Evolutionary conservation across 2,797 vertebrate genomes (phyloP), one percentile per base, ranked within the genome.

Genomic region (Chaenodraco wilsoni): DNA sequence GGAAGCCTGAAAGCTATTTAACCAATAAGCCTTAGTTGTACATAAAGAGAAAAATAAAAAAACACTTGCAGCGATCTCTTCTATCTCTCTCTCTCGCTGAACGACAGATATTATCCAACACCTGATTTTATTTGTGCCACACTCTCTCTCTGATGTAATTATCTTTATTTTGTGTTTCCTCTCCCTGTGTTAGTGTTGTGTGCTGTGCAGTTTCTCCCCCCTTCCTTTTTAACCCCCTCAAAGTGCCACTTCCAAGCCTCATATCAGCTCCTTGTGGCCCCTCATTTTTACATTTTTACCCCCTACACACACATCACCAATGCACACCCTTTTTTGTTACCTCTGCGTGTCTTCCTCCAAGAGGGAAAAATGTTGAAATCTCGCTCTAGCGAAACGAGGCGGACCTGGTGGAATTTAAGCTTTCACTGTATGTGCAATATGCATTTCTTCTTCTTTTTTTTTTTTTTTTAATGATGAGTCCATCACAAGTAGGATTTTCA

Each of bases 21-120:
- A 98, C 97, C 97, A 97, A 95, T 97, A 98, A 97, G 98, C 98
- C 98, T 99, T 99, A 98, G 97, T 95, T 98, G 98, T 99, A 98
- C 95, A 99, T 97, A 98, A 88, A 78, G 71, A 87, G 78, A 74
- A 84, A 82, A 78, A 96, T 50, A 65, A 78, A 81, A 72, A 82
- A 94, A 95, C 96, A 96, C 95, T 93, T 88, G 93, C 95, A 94
- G 96, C 93, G 15, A 93, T 94, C 94, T 95, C 95, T 72, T 51
- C 23, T 23, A 23, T 23, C 23, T 65, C 59, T 67, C 66, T 41
- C 23, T 60, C 58, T 61, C 41, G 44, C 96, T 95, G 92, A 96
- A 87, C 91, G 89, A 95, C 94, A 95, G 94, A 96, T 96, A 96
- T 96, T 96, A 96, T 94, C 94, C 95, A 88, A 88, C 94, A 95